Conservation (phyloP, 2,113 vertebrate genomes). For the rabbit (Oryctolagus cuniculus) region DNA sequence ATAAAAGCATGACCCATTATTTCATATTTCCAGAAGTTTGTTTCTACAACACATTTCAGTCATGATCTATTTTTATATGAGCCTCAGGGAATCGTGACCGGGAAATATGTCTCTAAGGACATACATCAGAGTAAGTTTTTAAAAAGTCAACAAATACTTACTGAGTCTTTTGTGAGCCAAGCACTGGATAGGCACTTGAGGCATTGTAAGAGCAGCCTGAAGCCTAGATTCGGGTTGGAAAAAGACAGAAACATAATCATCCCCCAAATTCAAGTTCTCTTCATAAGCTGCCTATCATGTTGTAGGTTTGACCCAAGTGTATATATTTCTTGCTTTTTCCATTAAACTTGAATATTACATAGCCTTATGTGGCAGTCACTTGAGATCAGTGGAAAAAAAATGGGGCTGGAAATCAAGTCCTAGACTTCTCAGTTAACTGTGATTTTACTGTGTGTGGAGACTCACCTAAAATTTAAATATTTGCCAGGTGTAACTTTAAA, state of each 20-base stretch:
- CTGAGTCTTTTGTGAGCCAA: constrained; percentile 47
- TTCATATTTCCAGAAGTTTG: constrained; percentile 74
- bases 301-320: not conserved
- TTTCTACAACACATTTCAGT: constrained; percentile 75
- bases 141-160: constrained; percentile 66
- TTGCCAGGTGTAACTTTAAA: constrained; percentile 10
- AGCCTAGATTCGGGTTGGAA: not conserved
- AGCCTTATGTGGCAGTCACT: not conserved
- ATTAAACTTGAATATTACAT: not conserved
- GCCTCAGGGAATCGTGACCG: constrained; percentile 56
- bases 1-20: constrained; percentile 47
- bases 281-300: not conserved
- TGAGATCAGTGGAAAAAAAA: not conserved
- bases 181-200: not conserved
- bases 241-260: constrained; percentile 1
- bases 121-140: constrained; percentile 56
- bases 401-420: constrained; percentile 8
- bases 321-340: not conserved
- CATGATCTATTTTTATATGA: constrained; percentile 76
- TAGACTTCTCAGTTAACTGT: not conserved
- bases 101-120: constrained; percentile 78
- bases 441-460: not conserved
- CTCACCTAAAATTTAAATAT: constrained; percentile 45
- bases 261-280: not conserved
- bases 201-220: constrained; percentile 33